Base-by-base conservation (phyloP, 2,888 invertebrate genomes). In the Lamproptera curius region DNA sequence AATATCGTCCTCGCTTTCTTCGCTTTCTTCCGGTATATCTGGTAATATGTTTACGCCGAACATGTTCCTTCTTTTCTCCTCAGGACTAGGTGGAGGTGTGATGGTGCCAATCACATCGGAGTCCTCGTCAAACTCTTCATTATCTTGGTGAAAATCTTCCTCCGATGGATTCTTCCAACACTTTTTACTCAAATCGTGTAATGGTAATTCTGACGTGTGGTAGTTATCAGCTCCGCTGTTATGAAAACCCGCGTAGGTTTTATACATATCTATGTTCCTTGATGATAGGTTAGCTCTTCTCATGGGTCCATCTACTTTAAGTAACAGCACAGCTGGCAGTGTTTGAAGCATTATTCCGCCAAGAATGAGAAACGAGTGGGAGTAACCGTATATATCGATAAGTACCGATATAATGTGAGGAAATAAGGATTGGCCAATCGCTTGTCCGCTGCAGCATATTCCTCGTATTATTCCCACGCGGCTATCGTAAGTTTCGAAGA, bases 21-120 rank as follows among this genome's bases (percentile, higher is more conserved):
- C 88, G 46, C 78, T 86, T 62, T 88, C 89, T 65, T 89, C 89
- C 2, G 84, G 83, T 65, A 89, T 89, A 67, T 88, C 84, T 16
- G 89, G 89, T 46, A 89, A 65, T 60, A 89, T 85, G 61, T 89
- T 84, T 35, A 89, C 86, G 2, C 89, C 89, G 55, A 83, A 85
- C 34, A 86, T 73, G 53, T 84, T 87, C 62, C 81, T 75, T 42
- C 82, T 70, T 51, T 78, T 87, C 56, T 88, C 86, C 57, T 88
- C 87, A 10, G 84, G 84, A 53, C 83, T 84, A 14, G 83, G 83
- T 3, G 84, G 86, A 28, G 85, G 85, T 9, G 85, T 86, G 15
- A 80, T 75, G 26, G 80, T 86, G 16, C 70, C 64, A 17, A 56
- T 60, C 26, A 76, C 68, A 33, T 68, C 61, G 23, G 64, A 67